These are phyloP conservation scores for Ophioninae sp. DNA, from an alignment of 2,888 invertebrate genomes.

Conservation along the genomic window DNA sequence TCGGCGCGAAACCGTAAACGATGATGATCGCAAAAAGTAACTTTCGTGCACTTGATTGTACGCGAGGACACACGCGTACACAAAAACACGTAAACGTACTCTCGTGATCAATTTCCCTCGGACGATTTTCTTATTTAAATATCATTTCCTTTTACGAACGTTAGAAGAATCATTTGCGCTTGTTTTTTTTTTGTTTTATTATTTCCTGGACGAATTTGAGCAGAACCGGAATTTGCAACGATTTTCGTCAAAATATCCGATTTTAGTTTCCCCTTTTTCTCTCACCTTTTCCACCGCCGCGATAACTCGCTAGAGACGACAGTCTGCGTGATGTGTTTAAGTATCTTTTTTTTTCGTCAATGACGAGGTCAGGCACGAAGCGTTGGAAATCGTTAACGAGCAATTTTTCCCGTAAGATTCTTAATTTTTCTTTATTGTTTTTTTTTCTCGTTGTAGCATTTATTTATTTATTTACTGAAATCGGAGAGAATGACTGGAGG, in stretches of 20 bases:
- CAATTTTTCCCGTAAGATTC: not conserved
- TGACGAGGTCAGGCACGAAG: not conserved
- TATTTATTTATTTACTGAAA: not conserved
- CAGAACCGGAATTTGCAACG: slow-evolving; percentile 40
- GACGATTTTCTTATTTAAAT: slow-evolving; percentile 19
- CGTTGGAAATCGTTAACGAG: not conserved
- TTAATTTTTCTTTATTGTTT: not conserved
- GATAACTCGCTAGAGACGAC: slow-evolving; percentile 41
- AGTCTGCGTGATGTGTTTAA: not conserved
- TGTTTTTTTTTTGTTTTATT: slow-evolving; percentile 25
- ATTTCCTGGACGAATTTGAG: slow-evolving; percentile 60
- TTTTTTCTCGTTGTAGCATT: not conserved
- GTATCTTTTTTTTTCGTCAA: not conserved
- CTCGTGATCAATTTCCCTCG: slow-evolving; percentile 10
- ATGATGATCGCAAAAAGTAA: slow-evolving; percentile 32
- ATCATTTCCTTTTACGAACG: slow-evolving; percentile 24
- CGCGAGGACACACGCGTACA: slow-evolving; percentile 27
- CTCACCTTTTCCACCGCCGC: not conserved
- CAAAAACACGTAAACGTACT: slow-evolving; percentile 25
- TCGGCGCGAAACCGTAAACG: slow-evolving; percentile 25
- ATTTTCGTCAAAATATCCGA: slow-evolving; percentile 27
- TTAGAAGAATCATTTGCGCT: slow-evolving; percentile 47
- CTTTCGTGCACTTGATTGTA: slow-evolving; percentile 6
- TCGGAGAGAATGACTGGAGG: not conserved
- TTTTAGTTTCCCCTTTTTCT: slow-evolving; percentile 8